Percentiles rank a stretch among this genome's conserved stretches.
These are phyloP conservation scores for Herpetotheres cachinnans DNA, from an alignment of 2,113 vertebrate genomes.

Conservation along the genomic window DNA sequence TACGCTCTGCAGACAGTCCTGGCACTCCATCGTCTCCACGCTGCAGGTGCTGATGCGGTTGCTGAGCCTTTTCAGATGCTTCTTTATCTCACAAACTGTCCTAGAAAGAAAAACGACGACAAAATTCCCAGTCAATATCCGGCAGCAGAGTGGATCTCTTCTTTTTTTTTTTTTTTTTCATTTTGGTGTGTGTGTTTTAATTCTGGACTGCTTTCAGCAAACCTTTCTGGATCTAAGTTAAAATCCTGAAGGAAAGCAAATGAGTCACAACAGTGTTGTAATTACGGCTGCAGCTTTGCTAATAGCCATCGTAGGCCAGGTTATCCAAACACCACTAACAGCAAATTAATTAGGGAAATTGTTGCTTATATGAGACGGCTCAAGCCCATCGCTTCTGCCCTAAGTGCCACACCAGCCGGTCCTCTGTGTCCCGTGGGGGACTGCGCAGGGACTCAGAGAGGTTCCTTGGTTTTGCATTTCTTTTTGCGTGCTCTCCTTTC, in stretches of 20 bases:
- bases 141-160: fast-evolving
- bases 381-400: neutral
- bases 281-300: neutral
- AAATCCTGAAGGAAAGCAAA: neutral
- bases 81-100: conserved; percentile 77
- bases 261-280: neutral
- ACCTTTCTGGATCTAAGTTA: neutral
- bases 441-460: neutral
- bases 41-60: conserved; percentile 73
- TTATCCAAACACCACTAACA: neutral
- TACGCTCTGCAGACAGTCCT: conserved; percentile 80
- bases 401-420: neutral
- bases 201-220: neutral
- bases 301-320: neutral
- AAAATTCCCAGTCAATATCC: fast-evolving
- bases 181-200: fast-evolving
- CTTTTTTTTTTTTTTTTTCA: no score
- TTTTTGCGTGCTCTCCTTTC: neutral
- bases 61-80: conserved; percentile 76
- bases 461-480: neutral
- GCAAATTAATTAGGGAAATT: neutral
- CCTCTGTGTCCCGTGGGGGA: neutral
- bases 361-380: neutral
- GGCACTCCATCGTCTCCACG: conserved; percentile 75
- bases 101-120: conserved; percentile 4